These are phyloP conservation scores for Miniopterus natalensis DNA, from an alignment of 2,113 vertebrate genomes.

Conservation along the genomic window DNA sequence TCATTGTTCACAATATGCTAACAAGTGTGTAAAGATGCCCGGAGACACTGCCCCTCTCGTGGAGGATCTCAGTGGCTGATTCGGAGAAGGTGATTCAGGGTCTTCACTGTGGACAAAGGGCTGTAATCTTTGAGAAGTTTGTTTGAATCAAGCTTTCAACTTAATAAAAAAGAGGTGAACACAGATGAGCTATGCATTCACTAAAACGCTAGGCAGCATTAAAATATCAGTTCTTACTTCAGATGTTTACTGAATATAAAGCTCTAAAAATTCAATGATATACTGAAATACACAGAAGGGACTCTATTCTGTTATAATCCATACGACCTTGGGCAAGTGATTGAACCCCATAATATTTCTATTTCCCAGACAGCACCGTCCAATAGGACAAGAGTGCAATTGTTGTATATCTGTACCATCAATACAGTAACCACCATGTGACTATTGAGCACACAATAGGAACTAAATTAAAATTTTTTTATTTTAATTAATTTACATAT, in stretches of 20 bases:
- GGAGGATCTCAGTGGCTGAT: not conserved
- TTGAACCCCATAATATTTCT: not conserved
- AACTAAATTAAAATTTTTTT: not conserved
- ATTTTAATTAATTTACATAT: slow-evolving; percentile 12
- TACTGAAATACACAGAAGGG: not conserved
- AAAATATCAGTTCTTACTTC: slow-evolving; percentile 9
- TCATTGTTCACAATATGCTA: not conserved
- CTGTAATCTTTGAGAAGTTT: not conserved
- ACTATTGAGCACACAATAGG: not conserved
- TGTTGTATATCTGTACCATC: not conserved
- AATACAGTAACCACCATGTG: not conserved
- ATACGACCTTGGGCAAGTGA: not conserved
- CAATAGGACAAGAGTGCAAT: not conserved
- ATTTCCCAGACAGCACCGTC: not conserved
- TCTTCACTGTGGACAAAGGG: not conserved
- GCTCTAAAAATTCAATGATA: not conserved
- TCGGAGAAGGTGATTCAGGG: not conserved
- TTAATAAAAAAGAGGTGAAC: not conserved
- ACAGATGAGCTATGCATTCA: not conserved
- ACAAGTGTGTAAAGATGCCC: not conserved
- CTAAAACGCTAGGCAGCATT: not conserved
- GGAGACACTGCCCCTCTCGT: not conserved
- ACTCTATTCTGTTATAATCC: not conserved
- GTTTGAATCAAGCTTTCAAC: not conserved
- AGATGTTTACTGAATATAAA: not conserved